Conservation (phyloP, 1,140 invertebrate species). For the Rhyzopertha dominica region DNA sequence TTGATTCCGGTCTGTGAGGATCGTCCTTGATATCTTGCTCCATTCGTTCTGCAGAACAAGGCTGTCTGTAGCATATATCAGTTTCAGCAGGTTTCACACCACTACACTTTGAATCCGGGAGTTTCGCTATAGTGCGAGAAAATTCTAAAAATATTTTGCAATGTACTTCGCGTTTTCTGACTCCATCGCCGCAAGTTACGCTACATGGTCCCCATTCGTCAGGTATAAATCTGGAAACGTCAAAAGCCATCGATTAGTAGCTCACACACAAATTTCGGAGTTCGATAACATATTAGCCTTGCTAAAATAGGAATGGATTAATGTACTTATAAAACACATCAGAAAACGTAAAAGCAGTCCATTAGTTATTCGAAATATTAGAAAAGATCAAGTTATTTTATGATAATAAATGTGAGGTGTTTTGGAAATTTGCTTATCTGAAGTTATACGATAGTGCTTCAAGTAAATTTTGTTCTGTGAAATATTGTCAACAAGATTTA, state of each 20-base stretch:
- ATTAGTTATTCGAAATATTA: too few species aligned
- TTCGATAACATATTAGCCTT: slow-evolving; percentile 1
- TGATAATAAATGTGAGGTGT: too few species aligned
- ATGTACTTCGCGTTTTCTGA: slow-evolving; percentile 70
- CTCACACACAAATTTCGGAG: neutral
- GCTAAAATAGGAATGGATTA: too few species aligned
- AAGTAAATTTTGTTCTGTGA: too few species aligned
- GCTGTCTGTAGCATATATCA: slow-evolving; percentile 70
- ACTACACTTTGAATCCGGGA: slow-evolving; percentile 84
- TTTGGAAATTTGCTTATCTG: too few species aligned
- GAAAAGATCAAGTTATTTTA: too few species aligned
- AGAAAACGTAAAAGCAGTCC: too few species aligned
- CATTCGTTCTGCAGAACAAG: slow-evolving; percentile 53
- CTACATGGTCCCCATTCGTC: slow-evolving; percentile 85
- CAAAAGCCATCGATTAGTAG: neutral
- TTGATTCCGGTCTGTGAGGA: slow-evolving; percentile 35
- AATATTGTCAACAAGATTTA: too few species aligned
- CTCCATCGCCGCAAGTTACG: slow-evolving; percentile 83
- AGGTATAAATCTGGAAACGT: slow-evolving; percentile 59
- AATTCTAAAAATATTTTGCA: slow-evolving; percentile 94
- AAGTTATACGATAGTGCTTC: too few species aligned
- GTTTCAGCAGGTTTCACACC: slow-evolving; percentile 74
- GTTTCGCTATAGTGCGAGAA: slow-evolving; percentile 74
- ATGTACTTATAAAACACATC: too few species aligned
- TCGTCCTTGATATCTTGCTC: slow-evolving; percentile 41